Percentiles rank a stretch among this genome's conserved stretches.
These are phyloP conservation scores for Rhopalosiphum padi DNA, from an alignment of 1,140 invertebrate genomes.

Conservation along the genomic window DNA sequence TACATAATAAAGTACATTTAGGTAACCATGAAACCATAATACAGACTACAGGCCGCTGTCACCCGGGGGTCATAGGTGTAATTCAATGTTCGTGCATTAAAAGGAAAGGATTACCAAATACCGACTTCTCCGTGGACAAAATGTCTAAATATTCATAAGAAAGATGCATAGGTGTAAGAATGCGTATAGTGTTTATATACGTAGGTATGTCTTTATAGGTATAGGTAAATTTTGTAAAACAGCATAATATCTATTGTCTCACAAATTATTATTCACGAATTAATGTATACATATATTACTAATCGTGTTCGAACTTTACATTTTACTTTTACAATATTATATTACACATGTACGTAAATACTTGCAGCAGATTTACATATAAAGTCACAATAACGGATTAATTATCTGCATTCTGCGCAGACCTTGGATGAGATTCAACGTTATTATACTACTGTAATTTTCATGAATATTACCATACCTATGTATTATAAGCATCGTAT, in stretches of 20 bases:
- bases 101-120: conserved; percentile 9
- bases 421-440: not conserved
- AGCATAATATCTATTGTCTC: no score
- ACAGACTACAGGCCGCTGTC: not conserved
- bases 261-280: no score
- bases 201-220: no score
- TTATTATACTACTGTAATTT: not conserved
- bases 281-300: not conserved
- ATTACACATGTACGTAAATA: no score
- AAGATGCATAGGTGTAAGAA: not conserved
- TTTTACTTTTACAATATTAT: not conserved
- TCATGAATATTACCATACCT: not conserved
- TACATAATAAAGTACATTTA: not conserved
- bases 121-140: not conserved
- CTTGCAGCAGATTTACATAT: not conserved
- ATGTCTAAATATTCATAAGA: not conserved
- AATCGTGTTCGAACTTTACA: not conserved
- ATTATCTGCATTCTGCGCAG: not conserved
- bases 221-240: no score
- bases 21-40: not conserved
- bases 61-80: not conserved
- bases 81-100: not conserved
- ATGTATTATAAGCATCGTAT: no score
- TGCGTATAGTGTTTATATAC: not conserved
- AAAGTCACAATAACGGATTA: not conserved